A percentile compares a stretch with the other conserved stretches of the same genome.
Conservation (phyloP, 2,113 vertebrate species). For the Sturnus vulgaris region DNA sequence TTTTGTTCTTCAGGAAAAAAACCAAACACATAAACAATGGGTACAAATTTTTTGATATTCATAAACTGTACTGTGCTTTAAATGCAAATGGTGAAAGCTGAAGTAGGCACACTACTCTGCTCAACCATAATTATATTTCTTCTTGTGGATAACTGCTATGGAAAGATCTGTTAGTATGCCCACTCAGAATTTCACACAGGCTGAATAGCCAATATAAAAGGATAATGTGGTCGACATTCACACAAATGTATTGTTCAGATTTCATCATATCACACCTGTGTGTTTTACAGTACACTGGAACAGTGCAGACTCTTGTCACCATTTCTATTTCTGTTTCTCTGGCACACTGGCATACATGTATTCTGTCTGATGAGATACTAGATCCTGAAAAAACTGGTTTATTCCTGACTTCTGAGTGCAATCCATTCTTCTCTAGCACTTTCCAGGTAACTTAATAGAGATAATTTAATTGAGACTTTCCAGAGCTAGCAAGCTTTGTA, state of each 20-base stretch:
- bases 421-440: background rate
- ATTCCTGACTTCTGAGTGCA: background rate
- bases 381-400: background rate
- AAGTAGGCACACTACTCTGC: background rate
- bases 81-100: background rate
- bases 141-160: background rate
- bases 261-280: background rate
- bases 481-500: background rate
- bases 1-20: background rate
- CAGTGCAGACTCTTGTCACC: background rate
- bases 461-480: background rate
- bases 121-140: background rate
- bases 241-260: background rate
- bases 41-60: background rate
- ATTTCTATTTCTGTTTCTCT: background rate
- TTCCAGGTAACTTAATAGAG: background rate
- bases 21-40: background rate
- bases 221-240: accelerated
- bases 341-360: background rate
- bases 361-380: background rate
- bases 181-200: background rate
- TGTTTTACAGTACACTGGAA: background rate
- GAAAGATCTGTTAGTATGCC: background rate
- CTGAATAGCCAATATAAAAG: background rate
- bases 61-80: background rate